These are phyloP conservation scores for Anguilla obscura DNA, from an alignment of 2,797 vertebrate species.

Conservation along the genomic window DNA sequence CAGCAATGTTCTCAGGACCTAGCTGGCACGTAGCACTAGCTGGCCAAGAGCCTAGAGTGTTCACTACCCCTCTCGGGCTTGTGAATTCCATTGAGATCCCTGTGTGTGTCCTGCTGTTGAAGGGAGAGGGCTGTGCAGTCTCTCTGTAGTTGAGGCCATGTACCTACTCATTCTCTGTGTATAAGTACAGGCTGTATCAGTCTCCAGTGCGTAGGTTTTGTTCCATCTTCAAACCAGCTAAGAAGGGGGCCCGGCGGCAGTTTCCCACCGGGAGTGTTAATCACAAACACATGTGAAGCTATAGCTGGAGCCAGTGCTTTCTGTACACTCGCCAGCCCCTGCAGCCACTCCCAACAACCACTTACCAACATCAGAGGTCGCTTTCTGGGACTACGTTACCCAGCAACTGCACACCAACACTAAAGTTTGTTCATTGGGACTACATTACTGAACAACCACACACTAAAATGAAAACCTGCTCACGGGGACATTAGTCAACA, in stretches of 20 bases:
- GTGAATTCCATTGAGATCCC: background rate
- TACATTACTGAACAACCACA: background rate
- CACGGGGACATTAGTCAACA: background rate
- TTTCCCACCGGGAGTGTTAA: conserved; percentile 48
- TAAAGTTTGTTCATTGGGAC: background rate
- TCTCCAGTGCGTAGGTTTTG: conserved; percentile 24
- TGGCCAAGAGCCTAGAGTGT: background rate
- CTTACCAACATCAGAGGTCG: background rate
- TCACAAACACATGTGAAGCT: conserved; percentile 48
- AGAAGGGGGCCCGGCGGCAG: conserved; percentile 30
- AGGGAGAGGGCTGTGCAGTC: background rate
- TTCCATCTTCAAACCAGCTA: conserved; percentile 30
- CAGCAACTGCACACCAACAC: background rate
- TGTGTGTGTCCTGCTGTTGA: background rate
- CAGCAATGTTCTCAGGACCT: background rate
- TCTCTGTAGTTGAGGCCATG: background rate
- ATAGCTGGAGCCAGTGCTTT: background rate
- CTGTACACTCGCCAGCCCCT: background rate
- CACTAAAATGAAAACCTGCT: background rate
- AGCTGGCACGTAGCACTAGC: background rate
- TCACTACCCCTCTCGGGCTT: background rate
- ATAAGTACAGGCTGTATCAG: background rate
- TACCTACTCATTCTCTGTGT: background rate
- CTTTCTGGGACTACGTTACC: background rate
- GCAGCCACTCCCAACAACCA: conserved; percentile 1